Evolutionary conservation across 2,888 invertebrate genomes (phyloP).

Genomic region (Cristatella mucedo): DNA sequence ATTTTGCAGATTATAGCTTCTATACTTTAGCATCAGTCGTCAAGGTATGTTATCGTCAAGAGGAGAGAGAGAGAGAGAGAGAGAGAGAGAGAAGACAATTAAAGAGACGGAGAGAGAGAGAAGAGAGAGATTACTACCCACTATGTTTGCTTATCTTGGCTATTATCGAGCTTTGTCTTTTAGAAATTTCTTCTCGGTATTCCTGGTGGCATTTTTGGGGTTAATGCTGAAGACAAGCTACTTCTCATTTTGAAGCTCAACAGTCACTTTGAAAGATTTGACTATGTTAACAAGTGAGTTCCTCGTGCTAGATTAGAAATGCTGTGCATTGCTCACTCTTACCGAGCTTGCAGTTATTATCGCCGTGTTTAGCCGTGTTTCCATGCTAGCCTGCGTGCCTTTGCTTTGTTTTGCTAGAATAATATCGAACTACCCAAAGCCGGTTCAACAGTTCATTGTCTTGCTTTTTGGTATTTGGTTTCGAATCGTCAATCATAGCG

Average conservation of each 20-base stretch:
- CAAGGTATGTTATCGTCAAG: conserved; percentile 43
- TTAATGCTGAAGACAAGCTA: conserved; percentile 70
- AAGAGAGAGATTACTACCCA: too few relatives aligned
- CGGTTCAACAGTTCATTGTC: conserved; percentile 76
- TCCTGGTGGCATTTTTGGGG: conserved; percentile 87
- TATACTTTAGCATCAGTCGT: conserved; percentile 95
- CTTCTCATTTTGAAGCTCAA: conserved; percentile 71
- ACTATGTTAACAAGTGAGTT: conserved; percentile 72
- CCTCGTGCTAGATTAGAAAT: background rate
- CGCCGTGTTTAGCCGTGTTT: background rate
- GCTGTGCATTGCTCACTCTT: too few relatives aligned
- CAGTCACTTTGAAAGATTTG: conserved; percentile 66
- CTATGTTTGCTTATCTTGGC: conserved; percentile 4
- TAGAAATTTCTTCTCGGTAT: conserved; percentile 84
- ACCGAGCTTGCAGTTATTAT: background rate
- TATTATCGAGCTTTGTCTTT: conserved; percentile 12
- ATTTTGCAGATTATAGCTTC: conserved; percentile 41
- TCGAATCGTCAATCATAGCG: conserved; percentile 33
- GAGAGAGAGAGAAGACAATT: too few relatives aligned
- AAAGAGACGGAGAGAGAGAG: too few relatives aligned
- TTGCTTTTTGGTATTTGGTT: conserved; percentile 79
- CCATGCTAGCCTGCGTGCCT: background rate
- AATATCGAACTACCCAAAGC: conserved; percentile 64
- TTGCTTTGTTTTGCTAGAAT: conserved; percentile 12
- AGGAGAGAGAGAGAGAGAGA: background rate